Percentiles rank a stretch among this genome's conserved stretches.
phyloP scores from a whole-genome alignment of 2,113 vertebrate species.

The Rhynchopsitta pachyrhyncha region DNA sequence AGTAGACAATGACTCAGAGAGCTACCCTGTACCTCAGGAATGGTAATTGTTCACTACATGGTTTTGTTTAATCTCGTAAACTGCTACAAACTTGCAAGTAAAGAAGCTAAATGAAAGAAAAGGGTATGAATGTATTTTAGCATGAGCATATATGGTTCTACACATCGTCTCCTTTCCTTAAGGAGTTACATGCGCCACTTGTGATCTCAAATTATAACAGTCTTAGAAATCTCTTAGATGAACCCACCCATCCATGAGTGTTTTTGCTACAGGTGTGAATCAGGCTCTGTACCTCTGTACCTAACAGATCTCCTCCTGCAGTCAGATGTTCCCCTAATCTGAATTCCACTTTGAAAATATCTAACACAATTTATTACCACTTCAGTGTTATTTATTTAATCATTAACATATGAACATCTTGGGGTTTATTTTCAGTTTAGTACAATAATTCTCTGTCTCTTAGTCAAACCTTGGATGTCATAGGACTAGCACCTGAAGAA shows the following conservation, averaged over 20 bases:
- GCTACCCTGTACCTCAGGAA: not conserved
- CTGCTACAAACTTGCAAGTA: not conserved
- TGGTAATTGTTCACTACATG: not conserved
- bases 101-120: not conserved
- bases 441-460: not conserved
- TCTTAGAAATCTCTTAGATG: not conserved
- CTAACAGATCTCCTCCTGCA: not conserved
- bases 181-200: not conserved
- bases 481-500: not conserved
- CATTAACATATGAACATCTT: not conserved
- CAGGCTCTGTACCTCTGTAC: not conserved
- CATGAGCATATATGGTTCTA: rapidly evolving
- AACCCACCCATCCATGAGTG: not conserved
- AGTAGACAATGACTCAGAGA: not conserved
- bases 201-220: not conserved
- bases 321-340: not conserved
- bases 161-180: not conserved
- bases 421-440: not conserved
- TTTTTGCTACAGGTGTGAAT: not conserved
- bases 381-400: not conserved
- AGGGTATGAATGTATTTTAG: not conserved
- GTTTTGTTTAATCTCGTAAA: not conserved
- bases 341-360: not conserved
- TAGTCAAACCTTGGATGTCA: not conserved
- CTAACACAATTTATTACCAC: not conserved